A percentile compares a stretch with the other conserved stretches of the same genome.
phyloP scores from a whole-genome alignment of 2,797 vertebrate species.

The Mormyrus proboscirostris region DNA sequence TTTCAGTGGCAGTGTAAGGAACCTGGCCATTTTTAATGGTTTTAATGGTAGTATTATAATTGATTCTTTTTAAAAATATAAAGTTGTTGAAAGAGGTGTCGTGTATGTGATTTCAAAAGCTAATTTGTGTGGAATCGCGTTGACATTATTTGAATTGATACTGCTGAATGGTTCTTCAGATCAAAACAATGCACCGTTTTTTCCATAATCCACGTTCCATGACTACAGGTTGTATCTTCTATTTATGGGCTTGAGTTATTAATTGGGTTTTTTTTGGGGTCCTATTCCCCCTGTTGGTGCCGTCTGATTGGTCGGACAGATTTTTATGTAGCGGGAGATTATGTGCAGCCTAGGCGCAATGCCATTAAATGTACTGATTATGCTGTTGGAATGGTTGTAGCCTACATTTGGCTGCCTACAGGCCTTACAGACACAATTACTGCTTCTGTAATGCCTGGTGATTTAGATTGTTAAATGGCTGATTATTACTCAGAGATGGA shows the following conservation, averaged over 20 bases:
- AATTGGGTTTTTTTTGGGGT: neutral
- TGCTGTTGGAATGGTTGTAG: conserved; percentile 44
- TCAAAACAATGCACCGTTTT: neutral
- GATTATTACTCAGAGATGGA: neutral
- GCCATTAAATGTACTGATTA: conserved; percentile 58
- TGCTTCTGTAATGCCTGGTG: neutral
- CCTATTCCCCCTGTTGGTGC: conserved; percentile 19
- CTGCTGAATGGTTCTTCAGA: neutral
- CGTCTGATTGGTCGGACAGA: conserved; percentile 42
- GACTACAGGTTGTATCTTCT: conserved; percentile 27
- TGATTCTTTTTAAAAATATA: neutral
- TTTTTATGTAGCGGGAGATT: conserved; percentile 45
- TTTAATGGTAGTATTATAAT: neutral
- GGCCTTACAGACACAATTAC: conserved; percentile 21
- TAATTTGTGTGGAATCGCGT: neutral
- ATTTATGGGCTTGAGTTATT: conserved; percentile 1
- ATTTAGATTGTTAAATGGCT: conserved; percentile 4
- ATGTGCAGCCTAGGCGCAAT: conserved; percentile 52
- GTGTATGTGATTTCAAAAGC: neutral
- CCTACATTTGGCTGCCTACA: conserved; percentile 56
- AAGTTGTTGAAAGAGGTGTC: neutral
- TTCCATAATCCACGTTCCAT: conserved; percentile 31
- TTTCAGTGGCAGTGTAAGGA: neutral
- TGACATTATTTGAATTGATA: neutral
- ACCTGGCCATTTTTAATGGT: neutral